These are phyloP conservation scores for Sorex araneus DNA, from an alignment of 2,113 vertebrate genomes.

Conservation along the genomic window DNA sequence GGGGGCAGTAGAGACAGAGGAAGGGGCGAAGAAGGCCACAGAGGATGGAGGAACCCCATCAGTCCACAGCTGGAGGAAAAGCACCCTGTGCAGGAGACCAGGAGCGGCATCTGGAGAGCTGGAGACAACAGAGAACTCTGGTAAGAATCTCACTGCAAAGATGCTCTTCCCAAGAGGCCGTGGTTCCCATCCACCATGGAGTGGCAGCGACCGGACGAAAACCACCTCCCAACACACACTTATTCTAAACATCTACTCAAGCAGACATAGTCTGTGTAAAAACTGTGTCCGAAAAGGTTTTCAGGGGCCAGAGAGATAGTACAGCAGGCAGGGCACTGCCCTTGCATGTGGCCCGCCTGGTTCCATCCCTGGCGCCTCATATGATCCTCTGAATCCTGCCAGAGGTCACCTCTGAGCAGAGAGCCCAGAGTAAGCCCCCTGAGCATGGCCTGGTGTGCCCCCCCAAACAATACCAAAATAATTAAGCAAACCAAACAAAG, in stretches of 20 bases:
- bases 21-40: neutral
- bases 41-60: neutral
- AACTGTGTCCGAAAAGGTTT: neutral
- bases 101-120: neutral
- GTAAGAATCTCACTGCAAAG: neutral
- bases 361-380: too few species aligned
- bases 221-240: neutral
- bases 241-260: neutral
- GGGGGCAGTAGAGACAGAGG: neutral
- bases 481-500: too few species aligned
- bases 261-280: neutral
- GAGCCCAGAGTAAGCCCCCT: too few species aligned
- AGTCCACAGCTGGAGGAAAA: neutral
- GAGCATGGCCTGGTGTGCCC: too few species aligned
- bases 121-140: neutral
- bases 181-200: neutral
- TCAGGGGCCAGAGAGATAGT: too few species aligned
- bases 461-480: too few species aligned
- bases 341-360: too few species aligned
- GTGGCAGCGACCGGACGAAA: too few species aligned
- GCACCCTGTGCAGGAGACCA: accelerated
- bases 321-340: too few species aligned
- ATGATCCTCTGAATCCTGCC: too few species aligned
- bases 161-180: neutral
- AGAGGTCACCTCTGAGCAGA: too few species aligned